Percentiles rank a stretch among this genome's conserved stretches.
phyloP scores from a whole-genome alignment of 2,113 vertebrate species.

The Ptyas mucosa region DNA sequence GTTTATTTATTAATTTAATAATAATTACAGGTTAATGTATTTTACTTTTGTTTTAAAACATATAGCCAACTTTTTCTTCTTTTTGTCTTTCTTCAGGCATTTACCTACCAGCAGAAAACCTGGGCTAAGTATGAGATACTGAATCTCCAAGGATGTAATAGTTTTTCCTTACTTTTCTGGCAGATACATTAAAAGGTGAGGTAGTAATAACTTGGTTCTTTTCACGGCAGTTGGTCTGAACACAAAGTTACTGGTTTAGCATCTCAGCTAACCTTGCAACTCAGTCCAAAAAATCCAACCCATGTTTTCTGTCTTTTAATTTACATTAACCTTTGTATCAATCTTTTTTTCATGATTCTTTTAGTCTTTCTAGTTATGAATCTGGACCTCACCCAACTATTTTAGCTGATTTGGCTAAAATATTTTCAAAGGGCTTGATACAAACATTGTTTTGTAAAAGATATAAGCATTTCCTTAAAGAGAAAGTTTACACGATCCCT shows the following conservation, averaged over 20 bases:
- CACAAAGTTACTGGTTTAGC: not conserved
- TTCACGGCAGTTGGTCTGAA: not conserved
- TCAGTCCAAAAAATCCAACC: not conserved
- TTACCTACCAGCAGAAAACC: not conserved
- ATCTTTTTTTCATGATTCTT: not conserved
- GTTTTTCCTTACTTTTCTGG: not conserved
- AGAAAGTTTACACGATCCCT: not conserved
- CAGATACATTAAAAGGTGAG: not conserved
- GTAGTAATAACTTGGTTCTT: not conserved
- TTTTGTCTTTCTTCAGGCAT: not conserved
- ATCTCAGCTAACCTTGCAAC: not conserved
- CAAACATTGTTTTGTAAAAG: not conserved
- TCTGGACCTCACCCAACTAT: not conserved
- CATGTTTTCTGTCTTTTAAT: not conserved
- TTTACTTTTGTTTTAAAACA: not conserved
- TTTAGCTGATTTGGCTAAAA: not conserved
- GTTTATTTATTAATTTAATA: not conserved
- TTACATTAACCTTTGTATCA: not conserved
- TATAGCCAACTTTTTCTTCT: not conserved
- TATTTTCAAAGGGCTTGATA: not conserved
- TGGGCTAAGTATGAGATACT: not conserved
- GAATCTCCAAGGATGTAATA: not conserved
- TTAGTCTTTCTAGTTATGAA: not conserved
- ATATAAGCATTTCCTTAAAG: not conserved
- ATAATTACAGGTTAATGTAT: not conserved